phyloP scores from a whole-genome alignment of 2,113 vertebrate species.

The Naja naja region DNA sequence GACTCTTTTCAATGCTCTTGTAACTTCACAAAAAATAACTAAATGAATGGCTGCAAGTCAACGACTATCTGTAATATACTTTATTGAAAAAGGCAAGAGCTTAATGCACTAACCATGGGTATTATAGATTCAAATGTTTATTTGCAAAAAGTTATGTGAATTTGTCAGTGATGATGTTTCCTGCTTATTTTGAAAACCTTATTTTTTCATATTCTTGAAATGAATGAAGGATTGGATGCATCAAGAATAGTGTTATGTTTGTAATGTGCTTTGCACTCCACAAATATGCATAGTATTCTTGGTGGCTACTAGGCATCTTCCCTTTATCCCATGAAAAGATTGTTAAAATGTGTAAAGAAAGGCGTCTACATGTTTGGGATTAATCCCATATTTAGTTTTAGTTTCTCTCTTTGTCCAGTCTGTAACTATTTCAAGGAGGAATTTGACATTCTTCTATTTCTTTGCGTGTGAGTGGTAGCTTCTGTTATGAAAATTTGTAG shows the following conservation, averaged over 20 bases:
- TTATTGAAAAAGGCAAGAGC: constrained; percentile 9
- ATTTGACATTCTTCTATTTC: not conserved
- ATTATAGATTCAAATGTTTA: not conserved
- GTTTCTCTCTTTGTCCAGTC: not conserved
- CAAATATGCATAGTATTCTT: not conserved
- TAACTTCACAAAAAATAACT: not conserved
- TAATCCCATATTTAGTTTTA: not conserved
- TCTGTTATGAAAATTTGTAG: not conserved
- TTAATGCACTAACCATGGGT: constrained; percentile 4
- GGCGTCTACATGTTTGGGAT: not conserved
- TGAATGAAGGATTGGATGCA: not conserved
- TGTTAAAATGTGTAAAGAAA: not conserved
- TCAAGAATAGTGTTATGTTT: not conserved
- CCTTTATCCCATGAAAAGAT: not conserved
- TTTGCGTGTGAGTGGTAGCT: not conserved
- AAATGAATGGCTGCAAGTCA: not conserved
- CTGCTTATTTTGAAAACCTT: not conserved
- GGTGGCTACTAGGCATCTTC: not conserved
- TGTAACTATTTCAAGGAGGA: not conserved
- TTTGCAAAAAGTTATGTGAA: constrained; percentile 3
- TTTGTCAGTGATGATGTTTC: constrained; percentile 13
- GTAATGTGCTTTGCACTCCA: not conserved
- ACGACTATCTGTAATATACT: not conserved
- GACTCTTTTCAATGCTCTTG: not conserved
- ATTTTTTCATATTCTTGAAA: not conserved